Evolutionary conservation across 2,888 invertebrate genomes (phyloP).

Genomic region (Drosophila colorata): DNA sequence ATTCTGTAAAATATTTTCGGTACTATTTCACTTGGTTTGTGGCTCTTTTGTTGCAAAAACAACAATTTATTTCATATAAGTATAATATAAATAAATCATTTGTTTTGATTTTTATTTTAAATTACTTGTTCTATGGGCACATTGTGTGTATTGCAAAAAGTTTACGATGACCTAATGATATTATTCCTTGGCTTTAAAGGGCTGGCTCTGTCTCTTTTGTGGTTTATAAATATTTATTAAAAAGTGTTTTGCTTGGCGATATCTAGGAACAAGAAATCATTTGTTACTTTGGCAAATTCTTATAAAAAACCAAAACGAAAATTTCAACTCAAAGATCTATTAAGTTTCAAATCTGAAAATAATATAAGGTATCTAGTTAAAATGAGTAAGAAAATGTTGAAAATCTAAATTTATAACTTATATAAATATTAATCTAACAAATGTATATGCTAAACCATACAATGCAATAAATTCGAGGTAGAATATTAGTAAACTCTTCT

Average conservation of each 20-base stretch:
- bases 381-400: not conserved
- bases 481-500: constrained; percentile 45
- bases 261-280: constrained; percentile 63
- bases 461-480: constrained; percentile 62
- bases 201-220: constrained; percentile 6
- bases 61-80: constrained; percentile 57
- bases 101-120: constrained; percentile 59
- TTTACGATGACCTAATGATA: constrained; percentile 12
- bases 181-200: constrained; percentile 9
- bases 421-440: constrained; percentile 41
- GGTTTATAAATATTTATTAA: constrained; percentile 12
- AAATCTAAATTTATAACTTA: constrained; percentile 19
- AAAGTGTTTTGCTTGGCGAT: constrained; percentile 52
- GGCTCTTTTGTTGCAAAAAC: constrained; percentile 70
- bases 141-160: constrained; percentile 78
- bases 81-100: constrained; percentile 78
- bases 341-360: not conserved
- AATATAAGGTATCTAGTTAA: not conserved
- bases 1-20: constrained; percentile 79
- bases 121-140: constrained; percentile 83
- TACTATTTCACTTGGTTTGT: constrained; percentile 74
- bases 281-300: constrained; percentile 53
- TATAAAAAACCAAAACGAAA: constrained; percentile 17
- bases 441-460: constrained; percentile 23
- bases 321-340: not conserved